These are phyloP conservation scores for human DNA, from an alignment of 2,113 vertebrate species.

Conservation along the genomic window GRCh38 chr16:52645001-52645500, in stretches of 20 bases:
- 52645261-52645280: background rate
- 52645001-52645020: background rate
- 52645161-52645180: background rate
- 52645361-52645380: background rate
- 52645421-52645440: background rate
- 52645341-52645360: fast-evolving
- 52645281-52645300: background rate
- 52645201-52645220: background rate
- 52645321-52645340: background rate
- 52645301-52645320: background rate
- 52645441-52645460: background rate
- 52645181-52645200: background rate
- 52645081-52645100: background rate
- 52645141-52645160: background rate
- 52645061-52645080: background rate
- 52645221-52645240: background rate
- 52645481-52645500: background rate
- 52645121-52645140: background rate
- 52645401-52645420: background rate
- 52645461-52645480: background rate
- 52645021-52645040: too few species aligned
- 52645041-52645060: fast-evolving
- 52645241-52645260: background rate
- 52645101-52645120: background rate
- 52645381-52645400: background rate